Evolutionary conservation across 2,797 vertebrate genomes (phyloP), one percentile per base, ranked within the genome.

Genomic region (Pygocentrus nattereri): DNA sequence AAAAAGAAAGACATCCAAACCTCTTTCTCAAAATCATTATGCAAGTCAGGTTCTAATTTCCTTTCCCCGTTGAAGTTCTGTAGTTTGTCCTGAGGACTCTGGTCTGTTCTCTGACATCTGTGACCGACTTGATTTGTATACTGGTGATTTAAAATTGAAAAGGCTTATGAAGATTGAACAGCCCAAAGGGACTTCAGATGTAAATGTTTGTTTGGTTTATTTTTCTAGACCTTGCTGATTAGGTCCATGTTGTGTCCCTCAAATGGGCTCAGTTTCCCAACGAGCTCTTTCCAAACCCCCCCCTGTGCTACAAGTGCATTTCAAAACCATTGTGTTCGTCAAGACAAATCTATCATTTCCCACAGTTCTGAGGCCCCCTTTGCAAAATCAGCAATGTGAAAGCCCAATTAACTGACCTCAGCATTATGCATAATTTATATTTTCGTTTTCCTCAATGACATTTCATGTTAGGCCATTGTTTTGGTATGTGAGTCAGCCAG

Each of bases 351-450:
- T 80, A 89, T 91, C 87, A 86, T 30, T 84, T 68, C 85, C 88
- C 84, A 88, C 82, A 90, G 87, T 88, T 65, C 78, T 85, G 76
- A 44, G 78, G 49, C 41, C 83, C 70, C 44, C 80, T 86, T 90
- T 69, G 82, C 74, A 84, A 81, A 77, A 49, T 84, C 85, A 61
- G 80, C 82, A 70, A 87, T 30, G 59, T 83, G 65, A 86, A 84
- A 78, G 74, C 38, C 34, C 80, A 88, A 85, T 90, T 90, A 87
- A 89, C 89, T 81, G 84, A 38, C 74, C 83, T 81, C 71, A 69
- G 34, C 88, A 87, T 87, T 88, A 90, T 84, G 80, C 85, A 72
- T 90, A 83, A 85, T 89, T 88, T 84, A 77, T 25, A 16, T 89
- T 86, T 78, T 56, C 64, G 62, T 90, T 85, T 85, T 89, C 85